Percentiles rank a stretch among this genome's conserved stretches.
These are phyloP conservation scores for Rosalia funebris DNA, from an alignment of 2,888 invertebrate genomes.

Conservation along the genomic window DNA sequence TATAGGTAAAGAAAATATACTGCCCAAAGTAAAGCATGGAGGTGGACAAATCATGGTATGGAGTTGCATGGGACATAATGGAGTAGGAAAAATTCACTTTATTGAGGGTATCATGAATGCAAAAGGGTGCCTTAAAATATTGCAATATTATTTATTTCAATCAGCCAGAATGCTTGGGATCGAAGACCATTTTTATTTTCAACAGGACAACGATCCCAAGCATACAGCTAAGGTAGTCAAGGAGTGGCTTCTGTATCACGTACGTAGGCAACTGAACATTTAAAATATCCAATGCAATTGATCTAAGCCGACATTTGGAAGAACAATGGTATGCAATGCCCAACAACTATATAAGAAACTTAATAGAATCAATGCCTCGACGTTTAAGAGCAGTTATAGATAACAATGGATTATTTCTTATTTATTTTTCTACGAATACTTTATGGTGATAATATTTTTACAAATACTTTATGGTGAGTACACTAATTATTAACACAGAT, in stretches of 20 bases:
- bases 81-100: neutral
- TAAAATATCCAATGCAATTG: neutral
- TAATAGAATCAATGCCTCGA: neutral
- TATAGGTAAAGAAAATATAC: neutral
- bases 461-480: neutral
- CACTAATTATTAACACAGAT: neutral
- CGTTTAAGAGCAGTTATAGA: neutral
- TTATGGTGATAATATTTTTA: neutral
- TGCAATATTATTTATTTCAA: neutral
- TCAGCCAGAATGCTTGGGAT: neutral
- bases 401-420: neutral
- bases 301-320: neutral
- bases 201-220: neutral
- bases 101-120: neutral
- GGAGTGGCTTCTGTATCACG: neutral
- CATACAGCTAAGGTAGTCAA: neutral
- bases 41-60: neutral
- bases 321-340: neutral
- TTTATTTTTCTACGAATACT: neutral
- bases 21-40: neutral
- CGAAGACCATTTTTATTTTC: neutral
- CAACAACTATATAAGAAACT: neutral
- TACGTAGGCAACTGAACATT: neutral
- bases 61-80: neutral
- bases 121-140: neutral